Evolutionary conservation across 2,888 invertebrate species (phyloP), one percentile per base, ranked within the genome.

Genomic region (Platycnemis pennipes): DNA sequence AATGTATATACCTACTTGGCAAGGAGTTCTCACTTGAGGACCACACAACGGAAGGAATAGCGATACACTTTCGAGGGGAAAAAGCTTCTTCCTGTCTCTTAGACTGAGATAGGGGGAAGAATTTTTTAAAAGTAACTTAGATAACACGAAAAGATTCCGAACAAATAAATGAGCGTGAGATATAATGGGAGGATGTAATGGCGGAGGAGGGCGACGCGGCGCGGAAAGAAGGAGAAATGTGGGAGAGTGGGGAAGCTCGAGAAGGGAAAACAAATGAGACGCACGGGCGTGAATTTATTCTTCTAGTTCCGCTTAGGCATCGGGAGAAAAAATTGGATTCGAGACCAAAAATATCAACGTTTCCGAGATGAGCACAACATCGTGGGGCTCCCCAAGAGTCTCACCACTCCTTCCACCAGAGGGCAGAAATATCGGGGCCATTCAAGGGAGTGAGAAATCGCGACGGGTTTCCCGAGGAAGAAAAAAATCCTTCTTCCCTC

Each of bases 241-340:
- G 63, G 13, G 63, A 26, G 53, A 3, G 89, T 46, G 42, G 44
- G 63, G 31, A 63, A 91, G 56, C n/a, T n/a, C n/a, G 49, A 88
- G 88, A 31, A 44, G 44, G 44, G 63, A 56, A 91, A 91, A 91
- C 91, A 91, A 91, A 91, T 91, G 91, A 91, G 91, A 45, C 91
- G n/a, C 63, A 63, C 69, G 91, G 63, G 91, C 63, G 91, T 63
- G 91, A 63, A 91, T 91, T 91, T 91, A 91, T 91, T 91, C 91
- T 53, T 91, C 63, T 46, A n/a, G 44, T 87, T 44, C 63, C 63
- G 44, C 45, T 63, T 56, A 56, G 22, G 31, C 53, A 56, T 37
- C 37, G 53, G 37, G n/a, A n/a, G 63, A 8, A 91, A 53, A 89
- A 49, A 56, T 49, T 56, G 89, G 49, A 53, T 42, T 56, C 56